Percentiles rank a stretch among this genome's conserved stretches.
phyloP scores from a whole-genome alignment of 2,888 invertebrate species.

The Erpobdella octoculata region DNA sequence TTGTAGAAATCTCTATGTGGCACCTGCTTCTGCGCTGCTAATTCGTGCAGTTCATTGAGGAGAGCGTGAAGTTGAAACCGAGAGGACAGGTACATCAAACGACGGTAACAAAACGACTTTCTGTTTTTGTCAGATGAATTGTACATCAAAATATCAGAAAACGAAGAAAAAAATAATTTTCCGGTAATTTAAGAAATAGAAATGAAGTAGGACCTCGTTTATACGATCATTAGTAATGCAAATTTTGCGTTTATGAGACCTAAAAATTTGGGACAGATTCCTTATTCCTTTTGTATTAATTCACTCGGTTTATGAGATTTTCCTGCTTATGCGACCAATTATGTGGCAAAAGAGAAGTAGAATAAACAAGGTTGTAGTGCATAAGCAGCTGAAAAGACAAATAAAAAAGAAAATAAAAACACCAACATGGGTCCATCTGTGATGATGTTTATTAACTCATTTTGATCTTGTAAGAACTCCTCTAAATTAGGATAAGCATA shows the following conservation, averaged over 20 bases:
- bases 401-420: background rate
- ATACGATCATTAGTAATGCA: too few relatives aligned
- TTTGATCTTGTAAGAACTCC: conserved; percentile 79
- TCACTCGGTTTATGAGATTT: too few relatives aligned
- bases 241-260: too few relatives aligned
- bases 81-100: conserved; percentile 85
- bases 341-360: too few relatives aligned
- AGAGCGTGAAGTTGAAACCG: conserved; percentile 93
- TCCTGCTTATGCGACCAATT: too few relatives aligned
- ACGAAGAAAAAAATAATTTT: too few relatives aligned
- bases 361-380: too few relatives aligned
- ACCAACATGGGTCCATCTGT: conserved; percentile 92
- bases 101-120: conserved; percentile 65
- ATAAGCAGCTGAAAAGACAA: background rate
- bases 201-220: too few relatives aligned
- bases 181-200: too few relatives aligned
- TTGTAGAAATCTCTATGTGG: conserved; percentile 98
- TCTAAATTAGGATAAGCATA: conserved; percentile 64
- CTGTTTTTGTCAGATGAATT: too few relatives aligned
- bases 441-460: conserved; percentile 83
- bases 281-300: background rate
- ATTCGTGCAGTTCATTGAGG: conserved; percentile 85
- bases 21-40: conserved; percentile 92
- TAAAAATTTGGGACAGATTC: background rate
- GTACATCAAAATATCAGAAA: too few relatives aligned